Evolutionary conservation across 64 coral and sea anemone genomes (phyloP), one percentile per base, ranked within the genome.

Genomic region (Platygyra sinensis): DNA sequence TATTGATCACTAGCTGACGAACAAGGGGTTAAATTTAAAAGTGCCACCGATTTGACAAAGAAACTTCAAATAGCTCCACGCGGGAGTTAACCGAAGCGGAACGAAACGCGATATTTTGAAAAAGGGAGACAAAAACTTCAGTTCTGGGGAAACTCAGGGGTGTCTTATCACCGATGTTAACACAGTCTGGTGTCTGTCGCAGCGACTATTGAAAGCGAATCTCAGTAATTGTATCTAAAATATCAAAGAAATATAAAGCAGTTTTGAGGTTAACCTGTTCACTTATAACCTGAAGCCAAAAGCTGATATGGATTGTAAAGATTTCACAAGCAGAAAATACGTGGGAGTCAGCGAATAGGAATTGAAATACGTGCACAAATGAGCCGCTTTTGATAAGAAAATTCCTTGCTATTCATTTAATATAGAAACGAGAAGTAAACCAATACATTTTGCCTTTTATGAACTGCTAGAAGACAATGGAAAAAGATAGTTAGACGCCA

Each of bases 181-280:
- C 10, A 57, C 15, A 16, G 15, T 7, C 15, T 14, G 54, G 54
- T 57, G 10, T 57, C 54, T 57, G 54, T 16, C 54, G 54, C 77
- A 25, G 77, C 29, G n/a, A 60, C 46, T 57, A 4, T 60, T 50
- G 57, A 60, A 79, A 79, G 77, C 77, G 5, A 79, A 79, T 59
- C 77, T 79, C 75, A 59, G 24, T 39, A 30, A 39, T 39, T 36
- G 73, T 75, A 15, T 14, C 15, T 57, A 57, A 15, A 57, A 57
- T 57, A 57, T 57, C 73, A 19, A 75, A 75, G 22, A 57, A 59
- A 24, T 2, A 29, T 50, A 51, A n/a, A 52, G 20, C 75, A 52
- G 49, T 22, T 18, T 52, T 54, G 75, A 2, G 75, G 38, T 78
- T 11, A 22, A 78, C 28, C 16, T 27, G 49, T 79, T 79, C 22